phyloP scores from a whole-genome alignment of 2,113 vertebrate genomes.

The Balaeniceps rex region DNA sequence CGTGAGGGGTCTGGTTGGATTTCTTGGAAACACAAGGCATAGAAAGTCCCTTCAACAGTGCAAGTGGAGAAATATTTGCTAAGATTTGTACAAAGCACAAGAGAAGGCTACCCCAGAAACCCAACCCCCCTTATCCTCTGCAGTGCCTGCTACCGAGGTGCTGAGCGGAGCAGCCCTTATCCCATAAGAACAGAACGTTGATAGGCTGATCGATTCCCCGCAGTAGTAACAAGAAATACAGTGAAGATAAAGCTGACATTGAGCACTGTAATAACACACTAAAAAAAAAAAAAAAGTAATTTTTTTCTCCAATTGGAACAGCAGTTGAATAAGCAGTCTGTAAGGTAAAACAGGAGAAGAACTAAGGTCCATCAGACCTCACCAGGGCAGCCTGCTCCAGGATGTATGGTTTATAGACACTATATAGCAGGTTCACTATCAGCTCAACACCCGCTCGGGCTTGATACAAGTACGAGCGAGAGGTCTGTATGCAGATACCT shows the following conservation, averaged over 20 bases:
- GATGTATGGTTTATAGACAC: not conserved
- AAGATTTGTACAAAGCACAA: not conserved
- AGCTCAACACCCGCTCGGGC: not conserved
- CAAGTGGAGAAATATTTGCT: not conserved
- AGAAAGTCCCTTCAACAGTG: not conserved
- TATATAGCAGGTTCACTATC: not conserved
- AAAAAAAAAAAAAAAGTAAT: not conserved
- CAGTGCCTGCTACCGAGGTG: accelerated
- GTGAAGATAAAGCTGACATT: not conserved
- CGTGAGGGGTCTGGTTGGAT: not conserved
- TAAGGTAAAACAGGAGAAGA: not conserved
- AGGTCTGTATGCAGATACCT: not conserved
- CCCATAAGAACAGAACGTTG: not conserved
- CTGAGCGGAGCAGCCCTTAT: not conserved
- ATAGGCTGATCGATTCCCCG: not conserved
- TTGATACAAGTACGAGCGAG: accelerated
- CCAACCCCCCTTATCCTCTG: not conserved
- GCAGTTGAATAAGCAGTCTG: not conserved
- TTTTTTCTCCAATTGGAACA: not conserved
- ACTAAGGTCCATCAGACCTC: not conserved
- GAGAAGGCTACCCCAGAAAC: not conserved
- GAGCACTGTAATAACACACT: not conserved
- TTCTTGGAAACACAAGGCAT: not conserved
- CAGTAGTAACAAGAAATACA: not conserved
- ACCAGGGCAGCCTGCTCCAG: not conserved